Percentiles rank a stretch among this genome's conserved stretches.
phyloP scores from a whole-genome alignment of 2,113 vertebrate genomes.

The Falco punctatus region DNA sequence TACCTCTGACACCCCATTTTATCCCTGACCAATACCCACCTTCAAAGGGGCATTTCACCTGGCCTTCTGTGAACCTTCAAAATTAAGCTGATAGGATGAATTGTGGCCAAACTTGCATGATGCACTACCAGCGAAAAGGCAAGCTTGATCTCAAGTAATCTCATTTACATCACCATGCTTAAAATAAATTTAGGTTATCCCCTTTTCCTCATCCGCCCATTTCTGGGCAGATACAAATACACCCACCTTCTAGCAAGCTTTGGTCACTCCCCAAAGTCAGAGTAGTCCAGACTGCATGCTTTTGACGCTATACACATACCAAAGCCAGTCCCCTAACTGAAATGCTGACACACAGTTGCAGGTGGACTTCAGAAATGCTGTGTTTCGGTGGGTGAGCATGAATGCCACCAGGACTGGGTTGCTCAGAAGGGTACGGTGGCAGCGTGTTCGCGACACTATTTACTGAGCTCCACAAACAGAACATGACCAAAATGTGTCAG shows the following conservation, averaged over 20 bases:
- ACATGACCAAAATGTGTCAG: not conserved
- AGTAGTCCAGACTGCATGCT: not conserved
- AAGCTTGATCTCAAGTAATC: not conserved
- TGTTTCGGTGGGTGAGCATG: not conserved
- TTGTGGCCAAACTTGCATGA: not conserved
- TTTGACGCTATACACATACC: not conserved
- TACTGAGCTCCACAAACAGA: not conserved
- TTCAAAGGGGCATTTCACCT: not conserved
- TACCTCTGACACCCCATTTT: not conserved
- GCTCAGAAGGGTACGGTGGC: not conserved
- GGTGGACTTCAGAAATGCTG: not conserved
- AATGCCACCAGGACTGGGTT: not conserved
- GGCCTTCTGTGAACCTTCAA: not conserved
- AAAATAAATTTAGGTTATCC: not conserved
- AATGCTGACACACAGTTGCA: not conserved
- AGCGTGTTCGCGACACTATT: not conserved
- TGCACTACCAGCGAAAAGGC: not conserved
- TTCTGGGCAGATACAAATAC: fast-evolving
- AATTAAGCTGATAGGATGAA: not conserved
- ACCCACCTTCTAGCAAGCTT: not conserved
- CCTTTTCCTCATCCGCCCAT: not conserved
- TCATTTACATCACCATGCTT: not conserved
- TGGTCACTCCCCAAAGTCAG: not conserved
- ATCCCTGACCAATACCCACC: not conserved
- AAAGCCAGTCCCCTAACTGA: not conserved